Conservation (phyloP, 1,140 invertebrate genomes). For the Cheumatopsyche charites region DNA sequence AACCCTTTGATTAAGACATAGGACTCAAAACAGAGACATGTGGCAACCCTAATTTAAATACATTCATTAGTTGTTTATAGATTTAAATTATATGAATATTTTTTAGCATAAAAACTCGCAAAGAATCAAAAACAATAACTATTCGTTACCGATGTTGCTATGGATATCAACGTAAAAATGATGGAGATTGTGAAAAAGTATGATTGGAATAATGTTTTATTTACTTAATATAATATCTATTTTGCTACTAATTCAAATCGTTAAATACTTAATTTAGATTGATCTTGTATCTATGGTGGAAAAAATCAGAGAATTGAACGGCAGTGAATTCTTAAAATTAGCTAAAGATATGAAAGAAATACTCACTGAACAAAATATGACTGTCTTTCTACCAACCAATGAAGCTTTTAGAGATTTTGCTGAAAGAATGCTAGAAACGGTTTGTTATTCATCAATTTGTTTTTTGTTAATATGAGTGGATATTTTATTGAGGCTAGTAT, state of each 20-base stretch:
- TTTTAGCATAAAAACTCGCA: conserved; percentile 8
- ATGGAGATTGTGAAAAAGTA: conserved; percentile 25
- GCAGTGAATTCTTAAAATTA: conserved; percentile 32
- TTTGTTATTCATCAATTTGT: conserved; percentile 14
- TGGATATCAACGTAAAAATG: background rate
- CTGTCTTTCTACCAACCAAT: conserved; percentile 40
- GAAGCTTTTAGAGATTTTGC: conserved; percentile 38
- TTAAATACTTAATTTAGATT: conserved; percentile 28
- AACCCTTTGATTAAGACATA: no score
- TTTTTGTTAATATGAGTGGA: background rate
- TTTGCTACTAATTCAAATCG: background rate
- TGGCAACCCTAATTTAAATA: no score
- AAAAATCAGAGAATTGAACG: conserved; percentile 37
- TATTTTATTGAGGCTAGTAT: conserved; percentile 7
- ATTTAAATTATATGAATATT: background rate
- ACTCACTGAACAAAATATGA: conserved; percentile 33
- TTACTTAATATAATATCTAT: background rate
- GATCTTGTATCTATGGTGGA: conserved; percentile 35
- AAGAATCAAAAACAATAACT: conserved; percentile 8
- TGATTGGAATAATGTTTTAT: background rate
- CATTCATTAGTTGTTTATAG: background rate
- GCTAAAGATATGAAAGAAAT: conserved; percentile 10
- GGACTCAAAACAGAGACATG: no score
- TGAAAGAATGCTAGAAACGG: conserved; percentile 28
- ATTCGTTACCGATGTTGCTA: conserved; percentile 26